Evolutionary conservation across 2,113 vertebrate species (phyloP), one percentile per base, ranked within the genome.

Genomic region (Carettochelys insculpta): DNA sequence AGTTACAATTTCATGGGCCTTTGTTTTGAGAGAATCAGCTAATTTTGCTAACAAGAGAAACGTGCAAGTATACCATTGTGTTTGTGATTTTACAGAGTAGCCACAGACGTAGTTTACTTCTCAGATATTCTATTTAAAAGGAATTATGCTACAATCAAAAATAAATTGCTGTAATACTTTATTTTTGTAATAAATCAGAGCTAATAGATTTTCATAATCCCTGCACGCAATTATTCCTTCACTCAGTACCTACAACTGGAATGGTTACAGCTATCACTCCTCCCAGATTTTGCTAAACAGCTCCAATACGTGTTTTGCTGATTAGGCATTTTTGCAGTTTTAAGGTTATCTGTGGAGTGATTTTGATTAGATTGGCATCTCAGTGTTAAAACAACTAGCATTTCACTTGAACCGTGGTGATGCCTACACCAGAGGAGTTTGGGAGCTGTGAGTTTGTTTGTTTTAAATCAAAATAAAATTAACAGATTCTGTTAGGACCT

Each of bases 301-400:
- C 19, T 90, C 85, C 87, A 88, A 91, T 94, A 91, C 91, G 81
- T 58, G 73, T 73, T 95, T 94, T 58, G 73, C 56, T 95, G 93
- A 95, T 96, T 95, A 93, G 68, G 38, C 85, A 88, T 93, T 76
- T 91, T 80, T 43, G 14, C 79, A 77, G 10, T 86, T 38, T 97
- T 75, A 88, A 85, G 90, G 77, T 31, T 83, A 80, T 71, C 50
- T 71, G 65, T 85, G 73, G 87, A 93, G 78, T 94, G 75, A 92
- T 95, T 96, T 96, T 96, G 90, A 92, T 86, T 94, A 93, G 93
- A 85, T 87, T 96, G 88, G 45, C 73, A 92, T 91, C 79, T 95
- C 81, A 80, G 92, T 94, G 80, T 95, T 80, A 95, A 89, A 97
- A 73, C 56, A 88, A 50, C 9, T 68, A 38, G n/a, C 61, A 68